Evolutionary conservation across 2,888 invertebrate species (phyloP).

Genomic region (Aporophyla nigra): DNA sequence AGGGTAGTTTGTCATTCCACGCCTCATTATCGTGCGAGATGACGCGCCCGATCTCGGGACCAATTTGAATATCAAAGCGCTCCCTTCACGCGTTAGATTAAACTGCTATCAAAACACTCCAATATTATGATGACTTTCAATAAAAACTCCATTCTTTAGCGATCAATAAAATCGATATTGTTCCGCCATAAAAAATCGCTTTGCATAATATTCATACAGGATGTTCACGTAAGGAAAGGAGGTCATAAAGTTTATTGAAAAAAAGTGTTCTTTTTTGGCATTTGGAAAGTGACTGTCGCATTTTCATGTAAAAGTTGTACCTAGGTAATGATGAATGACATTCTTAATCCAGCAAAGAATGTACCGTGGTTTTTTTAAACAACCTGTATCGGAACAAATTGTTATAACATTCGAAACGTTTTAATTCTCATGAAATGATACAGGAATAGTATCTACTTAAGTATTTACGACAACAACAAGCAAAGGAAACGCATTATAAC

Average conservation of each 20-base stretch:
- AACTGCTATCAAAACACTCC: slow-evolving; percentile 66
- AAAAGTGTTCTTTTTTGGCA: slow-evolving; percentile 21
- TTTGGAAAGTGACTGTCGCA: slow-evolving; percentile 49
- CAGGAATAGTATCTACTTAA: slow-evolving; percentile 29
- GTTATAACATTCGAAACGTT: slow-evolving; percentile 35
- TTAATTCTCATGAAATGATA: slow-evolving; percentile 46
- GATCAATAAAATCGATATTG: slow-evolving; percentile 62
- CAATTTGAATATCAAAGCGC: slow-evolving; percentile 81
- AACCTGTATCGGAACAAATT: slow-evolving; percentile 32
- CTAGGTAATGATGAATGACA: slow-evolving; percentile 31
- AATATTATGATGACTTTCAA: slow-evolving; percentile 68
- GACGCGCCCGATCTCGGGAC: slow-evolving; percentile 72
- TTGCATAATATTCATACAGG: slow-evolving; percentile 65
- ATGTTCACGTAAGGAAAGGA: slow-evolving; percentile 53
- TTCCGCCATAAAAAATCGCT: slow-evolving; percentile 56
- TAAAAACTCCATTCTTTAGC: slow-evolving; percentile 65
- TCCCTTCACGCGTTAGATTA: slow-evolving; percentile 69
- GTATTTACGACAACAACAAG: slow-evolving; percentile 50
- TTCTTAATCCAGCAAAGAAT: slow-evolving; percentile 41
- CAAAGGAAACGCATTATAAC: slow-evolving; percentile 40
- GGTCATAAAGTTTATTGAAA: slow-evolving; percentile 45
- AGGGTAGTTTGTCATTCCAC: slow-evolving; percentile 84
- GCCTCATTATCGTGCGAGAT: slow-evolving; percentile 77
- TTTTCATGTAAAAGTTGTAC: slow-evolving; percentile 53
- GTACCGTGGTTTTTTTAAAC: slow-evolving; percentile 25